Conservation (phyloP, 2,888 invertebrate species). For the Drosophila borborema region DNA sequence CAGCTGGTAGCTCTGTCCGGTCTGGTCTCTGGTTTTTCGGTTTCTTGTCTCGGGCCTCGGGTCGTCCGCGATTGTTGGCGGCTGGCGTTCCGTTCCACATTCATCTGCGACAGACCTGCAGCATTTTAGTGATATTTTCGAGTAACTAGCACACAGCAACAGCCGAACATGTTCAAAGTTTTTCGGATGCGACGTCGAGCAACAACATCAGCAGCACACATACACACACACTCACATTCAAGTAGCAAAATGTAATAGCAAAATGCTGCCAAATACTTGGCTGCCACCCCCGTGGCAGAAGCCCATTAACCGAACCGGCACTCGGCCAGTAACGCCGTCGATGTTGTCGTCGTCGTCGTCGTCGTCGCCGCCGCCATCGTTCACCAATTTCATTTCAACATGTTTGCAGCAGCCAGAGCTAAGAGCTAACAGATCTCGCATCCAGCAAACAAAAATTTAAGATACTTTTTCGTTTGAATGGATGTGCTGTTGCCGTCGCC, state of each 20-base stretch:
- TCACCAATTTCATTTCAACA: constrained; percentile 79
- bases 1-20: constrained; percentile 60
- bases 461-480: too few relatives aligned
- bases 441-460: too few relatives aligned
- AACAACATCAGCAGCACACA: constrained; percentile 42
- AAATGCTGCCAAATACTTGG: constrained; percentile 75
- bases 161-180: constrained; percentile 76
- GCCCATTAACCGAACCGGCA: constrained; percentile 67
- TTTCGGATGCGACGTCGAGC: constrained; percentile 63
- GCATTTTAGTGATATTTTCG: constrained; percentile 73
- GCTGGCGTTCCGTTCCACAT: constrained; percentile 64
- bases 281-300: constrained; percentile 69
- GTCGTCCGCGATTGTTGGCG: constrained; percentile 41
- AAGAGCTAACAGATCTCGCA: constrained; percentile 67
- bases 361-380: constrained; percentile 55
- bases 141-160: constrained; percentile 71
- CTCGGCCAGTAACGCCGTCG: constrained; percentile 45
- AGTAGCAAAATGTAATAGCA: constrained; percentile 62
- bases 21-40: constrained; percentile 25
- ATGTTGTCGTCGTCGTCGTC: constrained; percentile 49
- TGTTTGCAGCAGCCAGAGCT: constrained; percentile 69
- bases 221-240: constrained; percentile 26
- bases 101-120: constrained; percentile 64
- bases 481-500: constrained; percentile 42
- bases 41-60: constrained; percentile 37